phyloP scores from a whole-genome alignment of 2,797 vertebrate genomes.

The Danio aesculapii region DNA sequence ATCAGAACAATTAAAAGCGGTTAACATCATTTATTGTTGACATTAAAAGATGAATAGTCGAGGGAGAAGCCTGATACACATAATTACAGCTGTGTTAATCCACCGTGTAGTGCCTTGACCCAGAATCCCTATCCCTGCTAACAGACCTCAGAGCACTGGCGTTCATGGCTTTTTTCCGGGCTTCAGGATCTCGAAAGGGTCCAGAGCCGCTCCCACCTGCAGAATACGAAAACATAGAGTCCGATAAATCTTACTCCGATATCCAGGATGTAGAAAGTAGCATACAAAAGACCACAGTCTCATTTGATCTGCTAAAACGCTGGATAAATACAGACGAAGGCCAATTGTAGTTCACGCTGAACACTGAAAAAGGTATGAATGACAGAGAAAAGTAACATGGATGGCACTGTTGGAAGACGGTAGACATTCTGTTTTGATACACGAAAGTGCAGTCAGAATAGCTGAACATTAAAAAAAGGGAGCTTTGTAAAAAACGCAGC shows the following conservation, averaged over 20 bases:
- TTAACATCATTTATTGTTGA: no score
- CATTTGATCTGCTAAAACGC: neutral
- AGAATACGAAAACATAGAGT: slow-evolving; percentile 39
- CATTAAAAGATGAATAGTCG: slow-evolving; percentile 10
- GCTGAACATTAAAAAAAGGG: slow-evolving; percentile 20
- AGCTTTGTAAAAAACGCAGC: slow-evolving; percentile 14
- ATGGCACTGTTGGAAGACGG: slow-evolving; percentile 5
- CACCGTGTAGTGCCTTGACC: slow-evolving; percentile 70
- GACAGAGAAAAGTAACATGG: slow-evolving; percentile 25
- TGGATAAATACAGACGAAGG: neutral
- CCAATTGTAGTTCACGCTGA: neutral
- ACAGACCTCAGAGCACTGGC: slow-evolving; percentile 72
- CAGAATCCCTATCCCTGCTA: slow-evolving; percentile 62
- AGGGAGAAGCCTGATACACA: neutral
- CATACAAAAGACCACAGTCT: neutral
- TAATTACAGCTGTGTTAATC: slow-evolving; percentile 56
- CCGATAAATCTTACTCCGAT: slow-evolving; percentile 13
- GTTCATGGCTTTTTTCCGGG: slow-evolving; percentile 70
- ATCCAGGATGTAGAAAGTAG: neutral
- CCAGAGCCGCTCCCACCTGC: slow-evolving; percentile 82
- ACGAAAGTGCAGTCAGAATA: slow-evolving; percentile 17
- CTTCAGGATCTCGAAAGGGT: slow-evolving; percentile 79
- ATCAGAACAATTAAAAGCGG: no score
- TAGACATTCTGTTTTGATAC: slow-evolving; percentile 6
- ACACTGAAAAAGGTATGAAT: slow-evolving; percentile 12